Evolutionary conservation across 2,888 invertebrate genomes (phyloP), one percentile per base, ranked within the genome.

Genomic region (Trichopoda pennipes): DNA sequence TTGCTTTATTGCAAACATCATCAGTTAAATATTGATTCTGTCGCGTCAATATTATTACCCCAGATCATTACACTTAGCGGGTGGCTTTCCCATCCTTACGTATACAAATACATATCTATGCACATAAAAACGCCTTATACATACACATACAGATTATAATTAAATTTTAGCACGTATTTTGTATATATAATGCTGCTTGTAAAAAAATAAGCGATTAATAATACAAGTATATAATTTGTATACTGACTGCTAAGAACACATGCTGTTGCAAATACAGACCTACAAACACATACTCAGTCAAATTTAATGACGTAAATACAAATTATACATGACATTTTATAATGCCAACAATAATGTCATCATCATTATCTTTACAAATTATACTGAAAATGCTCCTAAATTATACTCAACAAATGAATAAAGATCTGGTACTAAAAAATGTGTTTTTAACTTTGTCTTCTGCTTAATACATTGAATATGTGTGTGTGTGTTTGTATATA

Each of bases 151-250:
- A 14, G 44, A n/a, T 23, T 32, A 47, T 79, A 56, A 74, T 66
- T 16, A 66, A 66, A 66, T 74, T 66, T 23, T 23, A 63, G 21
- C 56, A 80, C 63, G 69, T 74, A 74, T 64, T 69, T 69, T 63
- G 1, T 58, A 64, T 23, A 74, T 68, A 56, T 63, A 63, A 63
- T 64, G 32, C 35, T 17, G 32, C 53, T 16, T 76, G 76, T 55
- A 10, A 42, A 61, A 69, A 75, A 61, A n/a, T n/a, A n/a, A 74
- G 76, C 75, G 75, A 75, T 80, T 80, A 80, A 51, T 42, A 38
- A 70, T 35, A 66, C 51, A 63, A 55, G 68, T 28, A 64, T 14
- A n/a, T 8, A 56, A 75, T 70, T 63, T 58, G 44, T 51, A 38
- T 8, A 55, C n/a, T 28, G 32, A 51, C 61, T 42, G 8, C 8